Evolutionary conservation across 2,797 vertebrate genomes (phyloP).

Genomic region (Falco concolor): DNA sequence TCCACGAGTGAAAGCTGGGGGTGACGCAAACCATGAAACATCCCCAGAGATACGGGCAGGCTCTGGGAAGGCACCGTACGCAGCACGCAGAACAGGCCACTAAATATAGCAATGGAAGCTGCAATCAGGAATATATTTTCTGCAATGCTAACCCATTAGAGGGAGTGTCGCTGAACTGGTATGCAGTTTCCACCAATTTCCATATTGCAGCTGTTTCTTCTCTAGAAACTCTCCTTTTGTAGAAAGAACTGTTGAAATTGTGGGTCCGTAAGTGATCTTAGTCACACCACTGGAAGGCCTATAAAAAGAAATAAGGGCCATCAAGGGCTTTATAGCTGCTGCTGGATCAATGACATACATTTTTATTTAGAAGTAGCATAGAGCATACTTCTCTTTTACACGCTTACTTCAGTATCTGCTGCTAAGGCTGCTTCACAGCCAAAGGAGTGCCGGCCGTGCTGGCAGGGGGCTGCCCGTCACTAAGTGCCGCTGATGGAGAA

Average conservation of each 20-base stretch:
- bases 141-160: neutral
- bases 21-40: neutral
- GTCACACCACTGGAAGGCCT: neutral
- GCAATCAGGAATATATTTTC: neutral
- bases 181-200: neutral
- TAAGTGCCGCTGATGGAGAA: neutral
- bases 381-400: neutral
- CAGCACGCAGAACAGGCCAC: fast-evolving
- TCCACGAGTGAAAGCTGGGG: neutral
- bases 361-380: neutral
- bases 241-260: neutral
- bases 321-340: neutral
- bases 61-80: neutral
- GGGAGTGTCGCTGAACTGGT: neutral
- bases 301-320: neutral
- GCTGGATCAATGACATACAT: neutral
- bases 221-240: neutral
- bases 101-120: neutral
- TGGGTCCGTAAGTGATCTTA: neutral
- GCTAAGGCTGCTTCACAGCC: neutral
- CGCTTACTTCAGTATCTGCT: fast-evolving
- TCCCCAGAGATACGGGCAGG: neutral
- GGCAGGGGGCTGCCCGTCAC: neutral
- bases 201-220: neutral
- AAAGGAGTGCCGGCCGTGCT: neutral